Percentiles rank a stretch among this genome's conserved stretches.
Conservation (phyloP, 2,888 invertebrate species). For the Nymphalis polychloros region DNA sequence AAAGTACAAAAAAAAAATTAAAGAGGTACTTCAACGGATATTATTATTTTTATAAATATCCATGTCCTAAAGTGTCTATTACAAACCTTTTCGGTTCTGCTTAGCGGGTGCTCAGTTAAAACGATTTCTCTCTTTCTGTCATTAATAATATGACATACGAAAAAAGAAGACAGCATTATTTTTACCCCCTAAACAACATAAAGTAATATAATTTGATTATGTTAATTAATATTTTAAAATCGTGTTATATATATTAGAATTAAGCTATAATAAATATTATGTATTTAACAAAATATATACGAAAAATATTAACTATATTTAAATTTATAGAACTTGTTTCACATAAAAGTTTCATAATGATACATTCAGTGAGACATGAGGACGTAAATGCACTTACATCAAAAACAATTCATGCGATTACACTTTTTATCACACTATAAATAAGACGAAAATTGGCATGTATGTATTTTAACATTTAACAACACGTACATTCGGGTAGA, state of each 20-base stretch:
- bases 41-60: too few species aligned
- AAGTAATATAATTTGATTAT: too few species aligned
- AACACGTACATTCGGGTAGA: slow-evolving; percentile 52
- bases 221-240: too few species aligned
- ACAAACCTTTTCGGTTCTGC: too few species aligned
- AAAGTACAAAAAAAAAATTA: too few species aligned
- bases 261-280: neutral
- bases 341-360: slow-evolving; percentile 18
- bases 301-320: slow-evolving; percentile 8
- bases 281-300: neutral
- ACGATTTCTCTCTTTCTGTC: too few species aligned
- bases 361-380: slow-evolving; percentile 6
- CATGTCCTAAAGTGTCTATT: too few species aligned
- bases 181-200: too few species aligned
- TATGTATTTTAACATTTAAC: slow-evolving; percentile 8
- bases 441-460: slow-evolving; percentile 11
- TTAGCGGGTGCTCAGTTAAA: too few species aligned
- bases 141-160: too few species aligned
- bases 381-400: slow-evolving; percentile 12
- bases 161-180: too few species aligned
- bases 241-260: neutral
- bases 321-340: slow-evolving; percentile 27
- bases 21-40: too few species aligned
- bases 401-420: slow-evolving; percentile 5
- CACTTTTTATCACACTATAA: neutral